A percentile compares a stretch with the other conserved stretches of the same genome.
Conservation (phyloP, 2,888 invertebrate genomes). For the Tethea ocularis region DNA sequence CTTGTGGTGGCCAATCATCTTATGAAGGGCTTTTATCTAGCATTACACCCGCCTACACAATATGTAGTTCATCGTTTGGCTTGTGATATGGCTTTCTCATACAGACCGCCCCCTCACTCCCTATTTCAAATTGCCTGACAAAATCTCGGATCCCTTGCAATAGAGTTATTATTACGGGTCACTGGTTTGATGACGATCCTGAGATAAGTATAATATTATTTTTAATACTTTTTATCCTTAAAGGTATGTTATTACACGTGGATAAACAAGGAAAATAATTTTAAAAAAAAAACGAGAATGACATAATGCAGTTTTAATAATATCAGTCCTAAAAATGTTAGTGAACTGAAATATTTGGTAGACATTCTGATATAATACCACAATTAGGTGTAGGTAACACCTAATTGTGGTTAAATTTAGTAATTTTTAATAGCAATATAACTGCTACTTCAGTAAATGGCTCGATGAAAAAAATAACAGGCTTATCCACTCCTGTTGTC, state of each 20-base stretch:
- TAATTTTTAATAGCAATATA: not conserved
- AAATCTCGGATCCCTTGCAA: constrained; percentile 71
- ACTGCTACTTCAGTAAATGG: constrained; percentile 10
- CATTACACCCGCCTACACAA: constrained; percentile 26
- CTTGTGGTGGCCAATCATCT: constrained; percentile 18
- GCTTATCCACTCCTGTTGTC: constrained; percentile 37
- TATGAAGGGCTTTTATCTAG: constrained; percentile 9
- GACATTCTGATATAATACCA: too few species aligned
- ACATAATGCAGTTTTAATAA: too few species aligned
- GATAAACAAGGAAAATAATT: not conserved
- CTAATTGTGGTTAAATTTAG: not conserved
- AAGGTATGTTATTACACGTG: constrained; percentile 1
- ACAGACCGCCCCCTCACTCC: constrained; percentile 56
- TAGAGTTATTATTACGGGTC: constrained; percentile 74
- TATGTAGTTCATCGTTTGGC: constrained; percentile 32
- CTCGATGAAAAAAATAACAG: constrained; percentile 26
- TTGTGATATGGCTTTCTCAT: constrained; percentile 37
- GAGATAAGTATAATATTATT: constrained; percentile 31
- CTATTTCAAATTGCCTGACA: constrained; percentile 67
- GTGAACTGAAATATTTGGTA: too few species aligned
- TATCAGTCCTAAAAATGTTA: too few species aligned
- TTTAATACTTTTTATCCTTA: constrained; percentile 18
- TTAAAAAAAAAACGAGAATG: not conserved
- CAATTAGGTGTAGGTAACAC: too few species aligned
- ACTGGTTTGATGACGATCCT: constrained; percentile 67